These are phyloP conservation scores for Enteromius afrohamiltoni DNA, from an alignment of 2,797 vertebrate species.

Conservation along the genomic window DNA sequence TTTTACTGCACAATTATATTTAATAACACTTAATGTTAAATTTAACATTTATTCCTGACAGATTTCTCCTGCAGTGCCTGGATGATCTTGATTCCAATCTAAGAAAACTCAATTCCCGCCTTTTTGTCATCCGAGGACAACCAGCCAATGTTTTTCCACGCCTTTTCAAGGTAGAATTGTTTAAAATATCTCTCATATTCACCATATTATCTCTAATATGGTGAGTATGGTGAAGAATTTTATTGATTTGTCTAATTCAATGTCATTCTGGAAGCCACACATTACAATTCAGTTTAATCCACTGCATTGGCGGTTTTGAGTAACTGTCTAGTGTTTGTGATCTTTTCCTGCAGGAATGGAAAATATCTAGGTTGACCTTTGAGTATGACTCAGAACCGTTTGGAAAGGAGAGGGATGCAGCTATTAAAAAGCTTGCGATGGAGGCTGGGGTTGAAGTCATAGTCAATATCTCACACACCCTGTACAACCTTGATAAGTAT, in stretches of 20 bases:
- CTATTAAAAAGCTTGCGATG: slow-evolving; percentile 82
- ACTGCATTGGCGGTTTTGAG: neutral
- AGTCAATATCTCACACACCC: slow-evolving; percentile 81
- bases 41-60: slow-evolving; percentile 43
- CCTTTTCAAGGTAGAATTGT: slow-evolving; percentile 76
- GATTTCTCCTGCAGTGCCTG: slow-evolving; percentile 83
- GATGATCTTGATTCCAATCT: slow-evolving; percentile 81
- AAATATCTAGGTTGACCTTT: slow-evolving; percentile 81
- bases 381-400: slow-evolving; percentile 83
- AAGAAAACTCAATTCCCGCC: slow-evolving; percentile 81
- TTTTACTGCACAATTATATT: neutral
- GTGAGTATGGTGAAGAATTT: neutral
- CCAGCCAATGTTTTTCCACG: slow-evolving; percentile 82
- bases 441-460: slow-evolving; percentile 82
- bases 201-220: no score
- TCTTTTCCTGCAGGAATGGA: slow-evolving; percentile 74
- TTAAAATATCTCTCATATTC: neutral
- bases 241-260: neutral
- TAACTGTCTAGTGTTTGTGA: neutral
- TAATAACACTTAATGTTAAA: no score
- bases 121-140: slow-evolving; percentile 83
- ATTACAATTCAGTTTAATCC: neutral
- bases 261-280: neutral
- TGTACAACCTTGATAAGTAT: slow-evolving; percentile 82
- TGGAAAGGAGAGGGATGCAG: slow-evolving; percentile 81